Conservation (phyloP, 92 coral and sea anemone genomes). For the Diadumene lineata region DNA sequence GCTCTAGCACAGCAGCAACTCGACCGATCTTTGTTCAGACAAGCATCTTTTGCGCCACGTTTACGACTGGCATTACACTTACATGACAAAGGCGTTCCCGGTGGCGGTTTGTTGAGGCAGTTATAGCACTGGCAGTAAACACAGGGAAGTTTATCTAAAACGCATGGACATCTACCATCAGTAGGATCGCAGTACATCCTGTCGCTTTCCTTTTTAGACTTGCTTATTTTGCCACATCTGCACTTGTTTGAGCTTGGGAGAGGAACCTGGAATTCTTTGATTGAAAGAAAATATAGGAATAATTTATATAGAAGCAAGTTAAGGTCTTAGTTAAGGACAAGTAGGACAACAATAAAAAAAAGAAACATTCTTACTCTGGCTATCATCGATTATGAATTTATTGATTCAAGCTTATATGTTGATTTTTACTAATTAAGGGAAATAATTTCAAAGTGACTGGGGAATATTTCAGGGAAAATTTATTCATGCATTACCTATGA, state of each 20-base stretch:
- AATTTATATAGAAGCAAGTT: no score
- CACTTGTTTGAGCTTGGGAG: conserved; percentile 16
- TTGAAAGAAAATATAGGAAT: not conserved
- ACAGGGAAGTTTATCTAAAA: conserved; percentile 18
- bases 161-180: conserved; percentile 31
- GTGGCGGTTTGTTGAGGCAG: conserved; percentile 30
- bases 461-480: no score
- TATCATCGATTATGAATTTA: no score
- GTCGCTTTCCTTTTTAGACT: conserved; percentile 4
- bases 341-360: no score
- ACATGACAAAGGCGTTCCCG: conserved; percentile 13
- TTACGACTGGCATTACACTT: conserved; percentile 27
- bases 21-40: conserved; percentile 19
- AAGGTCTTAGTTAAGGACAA: no score
- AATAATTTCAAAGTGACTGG: no score
- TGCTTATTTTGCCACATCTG: conserved; percentile 22
- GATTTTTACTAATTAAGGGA: no score
- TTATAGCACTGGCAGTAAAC: conserved; percentile 15
- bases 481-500: no score
- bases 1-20: conserved; percentile 33
- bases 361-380: no score
- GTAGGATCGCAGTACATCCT: conserved; percentile 12
- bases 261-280: conserved; percentile 2
- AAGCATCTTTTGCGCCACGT: not conserved
- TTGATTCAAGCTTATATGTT: no score